These are phyloP conservation scores for Gambusia holbrooki DNA, from an alignment of 2,113 vertebrate genomes.

Conservation along the genomic window DNA sequence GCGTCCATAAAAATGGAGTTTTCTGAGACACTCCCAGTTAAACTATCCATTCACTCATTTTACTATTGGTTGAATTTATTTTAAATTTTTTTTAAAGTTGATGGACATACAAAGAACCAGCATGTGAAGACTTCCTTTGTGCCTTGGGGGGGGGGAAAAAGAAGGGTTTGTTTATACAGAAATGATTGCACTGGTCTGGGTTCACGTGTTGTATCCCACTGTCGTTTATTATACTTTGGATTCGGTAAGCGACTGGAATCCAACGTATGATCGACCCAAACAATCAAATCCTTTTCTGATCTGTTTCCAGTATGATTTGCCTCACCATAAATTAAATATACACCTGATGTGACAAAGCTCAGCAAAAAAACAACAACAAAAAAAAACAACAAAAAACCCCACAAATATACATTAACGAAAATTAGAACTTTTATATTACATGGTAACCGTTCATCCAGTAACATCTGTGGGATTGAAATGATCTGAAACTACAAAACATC, in stretches of 20 bases:
- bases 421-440: constrained; percentile 48
- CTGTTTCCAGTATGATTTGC: neutral
- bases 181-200: neutral
- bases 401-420: neutral
- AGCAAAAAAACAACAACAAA: neutral
- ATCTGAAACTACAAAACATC: constrained; percentile 19
- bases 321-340: constrained; percentile 4
- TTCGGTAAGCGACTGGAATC: constrained; percentile 17
- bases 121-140: neutral
- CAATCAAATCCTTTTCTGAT: constrained; percentile 21
- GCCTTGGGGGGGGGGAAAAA: too few species aligned
- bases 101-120: too few species aligned
- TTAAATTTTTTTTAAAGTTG: too few species aligned
- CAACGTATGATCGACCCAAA: constrained; percentile 29
- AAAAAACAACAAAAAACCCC: neutral
- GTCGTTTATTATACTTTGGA: constrained; percentile 25
- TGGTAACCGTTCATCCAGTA: constrained; percentile 15
- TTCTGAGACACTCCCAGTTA: too few species aligned
- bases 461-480: constrained; percentile 22
- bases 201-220: constrained; percentile 5
- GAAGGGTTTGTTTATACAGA: neutral
- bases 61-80: too few species aligned
- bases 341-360: constrained; percentile 6
- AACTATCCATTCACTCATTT: too few species aligned
- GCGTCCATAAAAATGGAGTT: neutral